These are phyloP conservation scores for Rissa tridactyla DNA, from an alignment of 2,113 vertebrate species.

Conservation along the genomic window DNA sequence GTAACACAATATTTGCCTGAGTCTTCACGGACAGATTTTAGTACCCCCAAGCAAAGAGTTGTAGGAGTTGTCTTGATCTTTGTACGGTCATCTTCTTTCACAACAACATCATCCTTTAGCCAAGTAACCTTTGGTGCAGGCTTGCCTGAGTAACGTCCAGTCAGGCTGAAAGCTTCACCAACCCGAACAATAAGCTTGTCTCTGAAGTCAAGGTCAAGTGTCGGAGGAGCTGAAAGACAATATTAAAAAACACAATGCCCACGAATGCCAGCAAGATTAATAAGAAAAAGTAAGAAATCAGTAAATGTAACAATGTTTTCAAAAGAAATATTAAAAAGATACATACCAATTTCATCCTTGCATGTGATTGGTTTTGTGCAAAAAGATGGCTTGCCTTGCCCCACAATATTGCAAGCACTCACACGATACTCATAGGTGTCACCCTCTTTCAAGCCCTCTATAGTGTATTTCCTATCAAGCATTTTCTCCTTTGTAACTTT, in stretches of 20 bases:
- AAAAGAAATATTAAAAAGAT: not conserved
- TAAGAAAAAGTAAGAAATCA: not conserved
- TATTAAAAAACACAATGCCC: not conserved
- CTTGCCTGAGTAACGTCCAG: slow-evolving; percentile 92
- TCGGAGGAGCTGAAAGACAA: slow-evolving; percentile 85
- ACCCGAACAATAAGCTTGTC: slow-evolving; percentile 91
- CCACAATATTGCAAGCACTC: slow-evolving; percentile 92
- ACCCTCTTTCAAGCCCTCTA: slow-evolving; percentile 90
- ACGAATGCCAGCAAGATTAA: slow-evolving; percentile 9
- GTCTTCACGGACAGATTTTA: slow-evolving; percentile 88
- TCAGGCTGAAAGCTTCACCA: slow-evolving; percentile 91
- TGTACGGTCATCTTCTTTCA: slow-evolving; percentile 85
- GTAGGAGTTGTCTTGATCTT: slow-evolving; percentile 87
- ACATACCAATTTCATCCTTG: slow-evolving; percentile 93
- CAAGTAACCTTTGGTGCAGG: slow-evolving; percentile 90
- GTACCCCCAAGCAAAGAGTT: slow-evolving; percentile 86
- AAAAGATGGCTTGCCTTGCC: slow-evolving; percentile 94
- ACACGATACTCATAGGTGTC: slow-evolving; percentile 95
- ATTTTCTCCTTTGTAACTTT: slow-evolving; percentile 89
- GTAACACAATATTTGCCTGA: slow-evolving; percentile 92
- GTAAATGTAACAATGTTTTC: not conserved
- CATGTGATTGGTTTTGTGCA: slow-evolving; percentile 95
- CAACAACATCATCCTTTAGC: slow-evolving; percentile 86
- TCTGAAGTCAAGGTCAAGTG: slow-evolving; percentile 94
- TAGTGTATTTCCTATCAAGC: slow-evolving; percentile 87